A percentile compares a stretch with the other conserved stretches of the same genome.
Conservation (phyloP, 2,113 vertebrate genomes). For the Oceanites oceanicus region DNA sequence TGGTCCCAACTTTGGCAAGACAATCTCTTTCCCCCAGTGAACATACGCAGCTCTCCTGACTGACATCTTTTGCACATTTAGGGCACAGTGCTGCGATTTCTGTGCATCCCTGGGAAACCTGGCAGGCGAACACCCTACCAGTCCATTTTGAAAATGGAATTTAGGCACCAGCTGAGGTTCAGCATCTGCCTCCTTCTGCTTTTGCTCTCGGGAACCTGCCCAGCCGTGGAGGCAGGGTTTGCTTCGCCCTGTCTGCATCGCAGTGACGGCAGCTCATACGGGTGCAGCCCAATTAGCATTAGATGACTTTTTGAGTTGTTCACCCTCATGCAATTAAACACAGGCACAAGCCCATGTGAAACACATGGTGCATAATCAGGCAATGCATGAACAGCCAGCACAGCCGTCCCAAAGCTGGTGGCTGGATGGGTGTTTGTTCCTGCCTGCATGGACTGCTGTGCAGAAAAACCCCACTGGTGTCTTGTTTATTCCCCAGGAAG, state of each 20-base stretch:
- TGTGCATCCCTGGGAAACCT: not conserved
- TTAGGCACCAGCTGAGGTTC: not conserved
- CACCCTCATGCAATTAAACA: not conserved
- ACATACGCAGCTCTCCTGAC: not conserved
- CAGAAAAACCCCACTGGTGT: not conserved
- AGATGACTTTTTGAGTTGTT: not conserved
- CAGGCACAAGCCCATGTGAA: not conserved
- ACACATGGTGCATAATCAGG: fast-evolving
- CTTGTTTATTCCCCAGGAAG: not conserved
- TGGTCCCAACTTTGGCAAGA: not conserved
- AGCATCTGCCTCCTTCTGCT: not conserved
- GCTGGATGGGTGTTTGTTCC: not conserved
- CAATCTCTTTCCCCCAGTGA: not conserved
- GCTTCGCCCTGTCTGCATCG: not conserved
- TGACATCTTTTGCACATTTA: not conserved
- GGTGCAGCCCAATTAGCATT: not conserved
- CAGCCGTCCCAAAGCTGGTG: fast-evolving
- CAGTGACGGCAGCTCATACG: fast-evolving
- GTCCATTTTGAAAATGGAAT: not conserved
- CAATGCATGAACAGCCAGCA: not conserved
- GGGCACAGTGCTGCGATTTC: not conserved
- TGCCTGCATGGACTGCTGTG: not conserved
- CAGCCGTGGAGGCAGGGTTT: not conserved
- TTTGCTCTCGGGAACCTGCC: not conserved
- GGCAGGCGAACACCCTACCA: fast-evolving